Conservation (phyloP, 2,888 invertebrate species). For the Psococerastis gibbosa region DNA sequence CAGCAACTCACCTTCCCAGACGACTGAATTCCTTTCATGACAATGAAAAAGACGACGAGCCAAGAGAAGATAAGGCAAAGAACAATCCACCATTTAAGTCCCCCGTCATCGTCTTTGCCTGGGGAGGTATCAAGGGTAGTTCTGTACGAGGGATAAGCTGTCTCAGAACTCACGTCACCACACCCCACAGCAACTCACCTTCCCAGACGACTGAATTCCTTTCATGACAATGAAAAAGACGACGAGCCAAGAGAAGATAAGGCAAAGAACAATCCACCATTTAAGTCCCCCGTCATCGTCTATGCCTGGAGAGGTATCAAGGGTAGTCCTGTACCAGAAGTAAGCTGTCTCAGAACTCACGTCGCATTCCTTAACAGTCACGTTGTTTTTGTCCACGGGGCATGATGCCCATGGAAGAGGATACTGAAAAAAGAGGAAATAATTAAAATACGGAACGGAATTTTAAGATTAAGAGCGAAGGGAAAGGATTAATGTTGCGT, state of each 20-base stretch:
- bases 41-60: constrained; percentile 82
- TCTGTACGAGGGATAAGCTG: constrained; percentile 85
- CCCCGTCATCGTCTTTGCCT: constrained; percentile 64
- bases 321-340: constrained; percentile 79
- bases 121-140: constrained; percentile 75
- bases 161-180: constrained; percentile 66
- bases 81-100: constrained; percentile 85
- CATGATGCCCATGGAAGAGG: constrained; percentile 73
- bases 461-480: too few relatives aligned
- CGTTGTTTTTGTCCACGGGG: constrained; percentile 29
- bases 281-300: constrained; percentile 67
- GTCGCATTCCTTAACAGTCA: constrained; percentile 48
- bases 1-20: constrained; percentile 72
- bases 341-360: constrained; percentile 76
- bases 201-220: constrained; percentile 90
- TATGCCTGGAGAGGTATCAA: constrained; percentile 74
- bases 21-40: constrained; percentile 92
- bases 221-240: constrained; percentile 94
- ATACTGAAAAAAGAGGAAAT: constrained; percentile 31
- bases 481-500: too few relatives aligned
- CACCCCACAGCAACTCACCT: constrained; percentile 48
- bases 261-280: constrained; percentile 84
- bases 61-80: constrained; percentile 72
- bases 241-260: constrained; percentile 71
- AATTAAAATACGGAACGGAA: constrained; percentile 9